These are phyloP conservation scores for Etheostoma spectabile DNA, from an alignment of 2,113 vertebrate species.

Conservation along the genomic window DNA sequence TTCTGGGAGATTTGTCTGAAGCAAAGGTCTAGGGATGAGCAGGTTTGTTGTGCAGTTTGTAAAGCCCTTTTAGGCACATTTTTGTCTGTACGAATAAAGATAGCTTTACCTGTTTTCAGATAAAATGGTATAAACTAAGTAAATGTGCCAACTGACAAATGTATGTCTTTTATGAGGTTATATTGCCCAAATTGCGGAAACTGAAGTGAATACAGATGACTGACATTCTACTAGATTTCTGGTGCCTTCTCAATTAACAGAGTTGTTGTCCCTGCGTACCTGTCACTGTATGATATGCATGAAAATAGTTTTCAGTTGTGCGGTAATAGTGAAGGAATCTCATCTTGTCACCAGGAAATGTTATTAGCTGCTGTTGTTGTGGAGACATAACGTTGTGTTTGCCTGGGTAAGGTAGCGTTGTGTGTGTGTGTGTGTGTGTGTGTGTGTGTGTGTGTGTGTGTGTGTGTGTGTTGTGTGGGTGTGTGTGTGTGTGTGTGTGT, in stretches of 20 bases:
- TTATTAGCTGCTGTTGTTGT: not conserved
- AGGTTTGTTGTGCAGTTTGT: too few species aligned
- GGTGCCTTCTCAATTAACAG: not conserved
- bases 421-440: not conserved
- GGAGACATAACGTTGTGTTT: slow-evolving; percentile 4
- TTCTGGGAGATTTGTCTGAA: not conserved
- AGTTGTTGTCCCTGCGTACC: not conserved
- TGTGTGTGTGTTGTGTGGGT: slow-evolving; percentile 37
- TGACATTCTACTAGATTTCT: not conserved
- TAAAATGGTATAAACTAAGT: not conserved
- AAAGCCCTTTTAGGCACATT: not conserved
- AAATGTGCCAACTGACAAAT: not conserved
- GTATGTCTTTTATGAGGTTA: not conserved
- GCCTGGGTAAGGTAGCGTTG: not conserved
- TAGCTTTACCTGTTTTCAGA: not conserved
- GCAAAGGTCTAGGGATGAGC: not conserved
- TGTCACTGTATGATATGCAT: not conserved
- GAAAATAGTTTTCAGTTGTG: not conserved
- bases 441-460: slow-evolving; percentile 17
- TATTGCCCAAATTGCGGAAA: not conserved
- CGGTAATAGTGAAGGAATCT: slow-evolving; percentile 27
- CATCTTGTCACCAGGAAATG: slow-evolving; percentile 50
- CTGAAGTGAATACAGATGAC: not conserved
- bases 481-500: not conserved
- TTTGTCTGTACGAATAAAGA: too few species aligned